Evolutionary conservation across 2,888 invertebrate genomes (phyloP), one percentile per base, ranked within the genome.

Genomic region (Meganola albula): DNA sequence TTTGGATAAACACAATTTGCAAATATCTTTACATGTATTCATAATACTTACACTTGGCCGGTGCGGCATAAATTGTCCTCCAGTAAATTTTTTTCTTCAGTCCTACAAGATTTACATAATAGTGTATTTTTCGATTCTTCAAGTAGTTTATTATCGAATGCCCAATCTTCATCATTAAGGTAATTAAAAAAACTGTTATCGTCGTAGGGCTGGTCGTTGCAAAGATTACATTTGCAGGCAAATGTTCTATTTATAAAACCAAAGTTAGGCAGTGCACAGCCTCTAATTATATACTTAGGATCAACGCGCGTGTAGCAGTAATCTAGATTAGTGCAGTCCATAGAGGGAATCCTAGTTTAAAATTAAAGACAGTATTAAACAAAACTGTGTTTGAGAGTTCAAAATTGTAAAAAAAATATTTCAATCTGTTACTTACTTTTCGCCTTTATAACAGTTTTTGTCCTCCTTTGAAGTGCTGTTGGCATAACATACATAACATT

Each of bases 151-250:
- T 74, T 80, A 53, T 79, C 74, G 39, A 62, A 75, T 44, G 63
- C 55, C 79, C 80, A 80, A 53, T 79, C 74, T 28, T 43, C 48
- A 28, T 70, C 27, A 28, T 46, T 57, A 26, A 45, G 54, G 49
- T 78, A 80, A 23, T 65, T 58, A 44, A 70, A 78, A 54, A 64
- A 63, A 31, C 48, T 42, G 31, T 40, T 29, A 26, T 73, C 66
- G 27, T 52, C 43, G 10, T 63, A 58, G 35, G 74, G 65, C 54
- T 76, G 78, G 49, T 77, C 70, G 51, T 79, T 79, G 48, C 80
- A 79, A 18, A 79, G 46, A 21, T 69, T 74, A 45, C 80, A 82
- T 59, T 74, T 79, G 54, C 80, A 82, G 48, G 63, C 50, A 54
- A 76, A 76, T 37, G 73, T 76, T 44, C 62, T 64, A 37, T 74